Evolutionary conservation across 2,888 invertebrate genomes (phyloP).

Genomic region (Tiliacea aurago): DNA sequence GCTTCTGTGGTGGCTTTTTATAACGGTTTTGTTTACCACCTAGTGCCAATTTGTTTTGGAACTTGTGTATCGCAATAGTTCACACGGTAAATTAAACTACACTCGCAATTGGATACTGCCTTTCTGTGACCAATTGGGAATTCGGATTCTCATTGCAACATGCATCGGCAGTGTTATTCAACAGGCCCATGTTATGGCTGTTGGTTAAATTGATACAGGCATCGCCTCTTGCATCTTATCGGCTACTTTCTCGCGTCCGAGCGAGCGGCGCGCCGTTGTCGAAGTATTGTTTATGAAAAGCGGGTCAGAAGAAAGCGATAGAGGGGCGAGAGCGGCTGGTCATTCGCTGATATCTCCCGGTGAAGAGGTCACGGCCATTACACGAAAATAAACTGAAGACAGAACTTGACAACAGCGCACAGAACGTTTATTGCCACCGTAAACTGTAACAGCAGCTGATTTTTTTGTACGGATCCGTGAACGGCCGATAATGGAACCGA

Average conservation of each 20-base stretch:
- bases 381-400: constrained; percentile 78
- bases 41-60: constrained; percentile 61
- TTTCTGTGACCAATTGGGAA: constrained; percentile 73
- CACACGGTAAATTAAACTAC: constrained; percentile 72
- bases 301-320: constrained; percentile 90
- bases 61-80: constrained; percentile 68
- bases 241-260: constrained; percentile 86
- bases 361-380: constrained; percentile 88
- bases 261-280: constrained; percentile 79
- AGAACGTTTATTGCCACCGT: constrained; percentile 72
- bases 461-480: constrained; percentile 78
- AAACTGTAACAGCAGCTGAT: constrained; percentile 77
- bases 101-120: constrained; percentile 69
- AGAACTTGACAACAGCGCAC: constrained; percentile 68
- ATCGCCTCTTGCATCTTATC: constrained; percentile 79
- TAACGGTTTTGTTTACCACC: constrained; percentile 57
- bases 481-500: constrained; percentile 78
- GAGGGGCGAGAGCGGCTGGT: constrained; percentile 82
- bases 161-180: constrained; percentile 62
- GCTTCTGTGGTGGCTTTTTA: constrained; percentile 56
- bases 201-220: constrained; percentile 75
- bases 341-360: constrained; percentile 86
- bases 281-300: constrained; percentile 90
- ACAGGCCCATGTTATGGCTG: constrained; percentile 68
- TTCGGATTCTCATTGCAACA: constrained; percentile 66